phyloP scores from a whole-genome alignment of 2,888 invertebrate species.

The Trichopria drosophilae region DNA sequence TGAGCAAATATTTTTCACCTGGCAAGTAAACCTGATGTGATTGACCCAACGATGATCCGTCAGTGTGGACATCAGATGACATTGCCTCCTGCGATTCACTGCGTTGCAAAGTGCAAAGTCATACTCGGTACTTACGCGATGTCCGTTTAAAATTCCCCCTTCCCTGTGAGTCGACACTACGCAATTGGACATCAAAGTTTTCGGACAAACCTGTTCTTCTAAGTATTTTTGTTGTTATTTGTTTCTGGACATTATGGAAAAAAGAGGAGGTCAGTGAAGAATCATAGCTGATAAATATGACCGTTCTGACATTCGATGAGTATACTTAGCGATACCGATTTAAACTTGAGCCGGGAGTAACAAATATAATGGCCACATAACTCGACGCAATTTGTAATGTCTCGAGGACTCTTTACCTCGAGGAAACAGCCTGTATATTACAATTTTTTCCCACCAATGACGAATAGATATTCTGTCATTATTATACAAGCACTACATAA shows the following conservation, averaged over 20 bases:
- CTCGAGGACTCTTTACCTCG: conserved; percentile 34
- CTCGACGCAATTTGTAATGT: conserved; percentile 38
- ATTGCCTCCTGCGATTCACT: conserved; percentile 15
- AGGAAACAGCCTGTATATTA: conserved; percentile 40
- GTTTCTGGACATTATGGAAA: conserved; percentile 32
- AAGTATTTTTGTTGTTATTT: no score
- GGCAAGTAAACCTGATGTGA: conserved; percentile 2
- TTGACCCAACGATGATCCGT: not conserved
- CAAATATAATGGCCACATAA: conserved; percentile 39
- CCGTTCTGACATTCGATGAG: conserved; percentile 36
- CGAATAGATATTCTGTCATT: conserved; percentile 32
- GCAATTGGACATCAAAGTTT: conserved; percentile 37
- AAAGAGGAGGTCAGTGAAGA: conserved; percentile 24
- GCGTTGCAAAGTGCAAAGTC: conserved; percentile 31
- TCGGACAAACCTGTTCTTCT: no score
- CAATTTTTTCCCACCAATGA: conserved; percentile 45
- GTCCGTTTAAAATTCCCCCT: conserved; percentile 36
- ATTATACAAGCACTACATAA: conserved; percentile 34
- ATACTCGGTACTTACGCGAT: conserved; percentile 32
- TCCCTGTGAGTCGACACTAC: conserved; percentile 33
- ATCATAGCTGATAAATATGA: conserved; percentile 25
- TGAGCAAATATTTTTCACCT: conserved; percentile 4
- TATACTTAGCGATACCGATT: no score
- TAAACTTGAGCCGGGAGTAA: conserved; percentile 38
- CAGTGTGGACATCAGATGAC: conserved; percentile 12